Conservation (phyloP, 2,113 vertebrate species). For the Cardinalis cardinalis region DNA sequence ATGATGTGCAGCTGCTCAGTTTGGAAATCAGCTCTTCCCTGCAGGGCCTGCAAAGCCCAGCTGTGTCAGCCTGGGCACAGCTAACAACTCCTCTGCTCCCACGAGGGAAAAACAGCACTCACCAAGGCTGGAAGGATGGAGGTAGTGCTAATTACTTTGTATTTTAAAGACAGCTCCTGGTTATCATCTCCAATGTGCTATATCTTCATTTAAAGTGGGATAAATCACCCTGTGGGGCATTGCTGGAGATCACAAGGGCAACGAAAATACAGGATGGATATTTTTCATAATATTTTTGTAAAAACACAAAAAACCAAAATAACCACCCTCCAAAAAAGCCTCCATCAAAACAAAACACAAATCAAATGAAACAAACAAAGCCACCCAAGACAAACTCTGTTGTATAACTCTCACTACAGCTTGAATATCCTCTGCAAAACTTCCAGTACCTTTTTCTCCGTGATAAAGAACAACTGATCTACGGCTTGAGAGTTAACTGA, state of each 20-base stretch:
- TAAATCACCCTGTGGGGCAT: not conserved
- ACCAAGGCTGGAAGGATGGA: too few relatives aligned
- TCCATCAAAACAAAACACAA: not conserved
- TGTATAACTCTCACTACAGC: not conserved
- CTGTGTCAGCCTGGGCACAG: not conserved
- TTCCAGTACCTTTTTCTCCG: not conserved
- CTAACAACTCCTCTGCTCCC: not conserved
- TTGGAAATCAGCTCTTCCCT: not conserved
- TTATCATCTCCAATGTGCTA: not conserved
- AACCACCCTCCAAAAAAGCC: rapidly evolving
- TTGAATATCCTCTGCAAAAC: not conserved
- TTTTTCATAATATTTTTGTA: not conserved
- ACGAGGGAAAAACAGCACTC: not conserved
- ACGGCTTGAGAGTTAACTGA: not conserved
- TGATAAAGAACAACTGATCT: not conserved
- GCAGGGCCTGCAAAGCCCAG: not conserved
- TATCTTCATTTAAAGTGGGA: not conserved
- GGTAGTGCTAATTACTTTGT: not conserved
- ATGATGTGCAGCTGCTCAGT: not conserved
- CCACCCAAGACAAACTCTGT: not conserved
- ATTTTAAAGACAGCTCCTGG: not conserved
- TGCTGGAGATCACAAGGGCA: not conserved
- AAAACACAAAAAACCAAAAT: not conserved
- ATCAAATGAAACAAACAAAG: not conserved
- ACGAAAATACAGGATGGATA: not conserved